A percentile compares a stretch with the other conserved stretches of the same genome.
phyloP scores from a whole-genome alignment of 1,140 invertebrate genomes.

The Cydia amplana region DNA sequence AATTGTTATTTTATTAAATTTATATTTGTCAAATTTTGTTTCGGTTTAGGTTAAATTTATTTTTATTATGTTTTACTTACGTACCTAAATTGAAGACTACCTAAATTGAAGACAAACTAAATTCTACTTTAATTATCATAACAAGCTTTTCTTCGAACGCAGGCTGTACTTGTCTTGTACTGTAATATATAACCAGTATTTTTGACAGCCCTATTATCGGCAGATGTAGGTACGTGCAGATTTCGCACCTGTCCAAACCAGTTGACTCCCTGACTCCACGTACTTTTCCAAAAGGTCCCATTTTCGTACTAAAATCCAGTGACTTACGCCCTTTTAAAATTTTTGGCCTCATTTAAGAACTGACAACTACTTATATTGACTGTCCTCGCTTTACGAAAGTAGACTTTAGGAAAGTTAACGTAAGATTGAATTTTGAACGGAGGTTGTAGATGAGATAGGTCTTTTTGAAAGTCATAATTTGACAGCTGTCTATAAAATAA shows the following conservation, averaged over 20 bases:
- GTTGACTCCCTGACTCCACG: not conserved
- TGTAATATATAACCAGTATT: not conserved
- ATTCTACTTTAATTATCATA: not conserved
- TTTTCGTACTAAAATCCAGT: not conserved
- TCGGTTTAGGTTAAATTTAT: too few species aligned
- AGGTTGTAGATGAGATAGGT: not conserved
- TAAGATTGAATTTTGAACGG: not conserved
- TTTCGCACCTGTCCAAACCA: conserved; percentile 1
- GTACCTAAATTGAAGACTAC: not conserved
- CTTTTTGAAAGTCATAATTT: not conserved
- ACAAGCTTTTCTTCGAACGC: not conserved
- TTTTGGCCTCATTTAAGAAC: not conserved
- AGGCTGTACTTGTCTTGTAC: too few species aligned
- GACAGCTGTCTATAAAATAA: not conserved
- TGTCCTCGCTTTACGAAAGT: not conserved
- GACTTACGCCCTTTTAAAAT: not conserved
- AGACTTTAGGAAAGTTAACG: not conserved
- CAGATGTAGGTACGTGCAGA: not conserved
- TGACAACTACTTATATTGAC: not conserved
- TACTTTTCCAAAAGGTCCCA: not conserved
- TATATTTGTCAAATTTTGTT: too few species aligned
- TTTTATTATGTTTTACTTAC: too few species aligned
- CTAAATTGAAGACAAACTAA: too few species aligned
- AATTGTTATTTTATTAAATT: too few species aligned
- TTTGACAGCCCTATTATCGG: not conserved